Evolutionary conservation across 2,113 vertebrate genomes (phyloP), one percentile per base, ranked within the genome.

Genomic region (Centropristis striata): DNA sequence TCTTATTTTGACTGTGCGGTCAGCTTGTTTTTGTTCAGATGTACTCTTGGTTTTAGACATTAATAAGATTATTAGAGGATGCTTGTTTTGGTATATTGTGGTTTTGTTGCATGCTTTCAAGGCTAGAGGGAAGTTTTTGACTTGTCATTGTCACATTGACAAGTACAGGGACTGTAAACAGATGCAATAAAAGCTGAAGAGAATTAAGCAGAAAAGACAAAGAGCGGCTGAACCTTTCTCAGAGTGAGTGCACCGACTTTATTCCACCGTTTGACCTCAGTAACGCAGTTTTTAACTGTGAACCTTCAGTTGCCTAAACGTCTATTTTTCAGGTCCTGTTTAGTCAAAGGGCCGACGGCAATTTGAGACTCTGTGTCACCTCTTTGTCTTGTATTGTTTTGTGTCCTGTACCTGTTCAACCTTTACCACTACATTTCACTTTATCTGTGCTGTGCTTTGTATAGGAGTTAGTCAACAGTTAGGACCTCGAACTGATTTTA

Each of bases 401-500:
- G 21, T 87, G 58, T 78, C 59, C 69, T 76, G 66, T 70, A 53
- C 63, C 80, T 70, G 15, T 74, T 63, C 27, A 60, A 61, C 47
- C 71, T 67, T 67, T 50, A 75, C 72, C 76, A 72, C 77, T 74
- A 76, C 76, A 82, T 86, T 86, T 88, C 41, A 87, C 71, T 86
- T 71, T 72, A 75, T 79, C 71, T 72, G 78, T 87, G 76, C 84
- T 87, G 82, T 89, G 86, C 76, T 84, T 82, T 77, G 71, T 76
- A 65, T 80, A 76, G 61, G 51, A 83, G 7, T 51, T 81, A 78
- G 71, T 81, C 80, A 71, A 66, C 67, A 80, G 15, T 66, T 80
- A 82, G 59, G 60, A 91, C 76, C 85, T 85, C 72, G 81, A 67
- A 81, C 39, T 75, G 61, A 78, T 82, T 90, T 92, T 79, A 85